These are phyloP conservation scores for Typhlomys cinereus DNA, from an alignment of 2,113 vertebrate species.

Conservation along the genomic window DNA sequence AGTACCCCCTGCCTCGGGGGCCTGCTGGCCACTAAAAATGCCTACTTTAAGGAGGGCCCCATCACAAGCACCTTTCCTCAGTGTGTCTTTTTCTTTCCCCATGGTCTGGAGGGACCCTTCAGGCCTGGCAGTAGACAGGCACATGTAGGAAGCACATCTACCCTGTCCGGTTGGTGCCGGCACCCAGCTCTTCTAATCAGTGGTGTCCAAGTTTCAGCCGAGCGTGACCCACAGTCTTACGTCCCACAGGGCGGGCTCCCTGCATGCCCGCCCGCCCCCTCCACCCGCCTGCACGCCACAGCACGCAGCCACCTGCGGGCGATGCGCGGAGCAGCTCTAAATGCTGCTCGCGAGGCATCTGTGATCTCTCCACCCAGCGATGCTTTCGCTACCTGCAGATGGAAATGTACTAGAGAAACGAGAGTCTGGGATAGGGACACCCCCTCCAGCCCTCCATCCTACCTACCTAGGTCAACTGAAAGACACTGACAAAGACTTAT, in stretches of 20 bases:
- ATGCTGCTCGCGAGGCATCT: not conserved
- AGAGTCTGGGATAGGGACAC: not conserved
- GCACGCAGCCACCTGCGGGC: not conserved
- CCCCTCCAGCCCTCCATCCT: not conserved
- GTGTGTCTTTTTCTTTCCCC: not conserved
- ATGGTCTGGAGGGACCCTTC: not conserved
- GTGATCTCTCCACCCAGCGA: not conserved
- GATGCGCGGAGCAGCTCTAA: no score
- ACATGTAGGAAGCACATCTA: not conserved
- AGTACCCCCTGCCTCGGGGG: not conserved
- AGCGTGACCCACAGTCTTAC: not conserved
- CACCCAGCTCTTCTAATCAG: not conserved
- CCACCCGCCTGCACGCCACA: not conserved
- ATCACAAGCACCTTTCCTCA: not conserved
- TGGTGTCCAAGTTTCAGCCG: not conserved
- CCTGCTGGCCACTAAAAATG: not conserved
- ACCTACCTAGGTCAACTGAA: not conserved
- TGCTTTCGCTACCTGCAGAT: not conserved
- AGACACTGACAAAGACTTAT: not conserved
- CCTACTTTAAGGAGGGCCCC: not conserved
- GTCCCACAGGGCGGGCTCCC: not conserved
- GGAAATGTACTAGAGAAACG: not conserved
- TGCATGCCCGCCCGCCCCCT: not conserved
- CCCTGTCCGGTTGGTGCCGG: not conserved
- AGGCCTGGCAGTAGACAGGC: not conserved